Evolutionary conservation across 2,888 invertebrate genomes (phyloP), one percentile per base, ranked within the genome.

Genomic region (Lithophane semibrunnea): DNA sequence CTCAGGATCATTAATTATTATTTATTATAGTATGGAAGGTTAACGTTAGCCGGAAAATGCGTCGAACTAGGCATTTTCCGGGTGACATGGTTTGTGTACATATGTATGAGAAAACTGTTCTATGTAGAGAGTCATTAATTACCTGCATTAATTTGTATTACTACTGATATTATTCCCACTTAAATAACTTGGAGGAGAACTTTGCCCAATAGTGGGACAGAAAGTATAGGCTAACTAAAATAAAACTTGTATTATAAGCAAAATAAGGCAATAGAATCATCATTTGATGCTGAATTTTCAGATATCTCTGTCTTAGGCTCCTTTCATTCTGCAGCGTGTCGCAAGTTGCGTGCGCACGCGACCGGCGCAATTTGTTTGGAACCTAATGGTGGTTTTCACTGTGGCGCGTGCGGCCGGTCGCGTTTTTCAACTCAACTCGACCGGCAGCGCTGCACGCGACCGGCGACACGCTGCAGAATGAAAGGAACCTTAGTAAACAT

Each of bases 1-100:
- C 67, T 47, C 37, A 61, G 77, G 82, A 24, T 66, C 68, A 77
- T 82, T 82, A 77, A 85, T 77, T 69, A 85, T 85, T 82, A 85
- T 82, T 82, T 82, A 82, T 81, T 82, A 71, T 65, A 42, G 18
- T 52, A 58, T 42, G 37, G 8, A 65, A 61, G 70, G 85, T 64
- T 67, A 49, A 64, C 58, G 60, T 37, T 24, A 64, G 63, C 58
- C 69, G 70, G 70, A 85, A 82, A 82, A 82, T 76, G 67, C 42
- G 58, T 47, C 77, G 44, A 58, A 67, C 69, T 70, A 71, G 56
- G 68, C 68, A 82, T 82, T 82, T 82, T 85, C 70, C 76, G 70
- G 70, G 13, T 71, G 82, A 85, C 54, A 68, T 60, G 29, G 42
- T 63, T 64, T 68, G 13, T 49, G 13, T 13, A 37, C 37, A 2